Evolutionary conservation across 1,140 invertebrate species (phyloP).

Genomic region (Brachionus koreanus): DNA sequence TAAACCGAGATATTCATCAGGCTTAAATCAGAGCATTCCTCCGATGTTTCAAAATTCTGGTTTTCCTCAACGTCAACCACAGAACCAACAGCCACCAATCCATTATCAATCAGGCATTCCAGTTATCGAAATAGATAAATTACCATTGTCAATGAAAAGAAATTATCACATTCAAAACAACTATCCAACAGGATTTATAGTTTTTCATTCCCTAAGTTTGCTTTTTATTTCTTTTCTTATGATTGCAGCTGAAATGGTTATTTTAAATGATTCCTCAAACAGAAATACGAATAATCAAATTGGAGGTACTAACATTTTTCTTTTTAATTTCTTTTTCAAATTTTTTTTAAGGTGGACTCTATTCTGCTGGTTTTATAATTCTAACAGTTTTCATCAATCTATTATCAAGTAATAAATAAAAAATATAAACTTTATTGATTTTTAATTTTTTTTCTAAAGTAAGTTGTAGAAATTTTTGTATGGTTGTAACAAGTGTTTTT

Average conservation of each 20-base stretch:
- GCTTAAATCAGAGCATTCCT: neutral
- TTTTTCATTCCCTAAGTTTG: constrained; percentile 17
- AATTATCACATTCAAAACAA: constrained; percentile 14
- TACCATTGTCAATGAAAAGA: constrained; percentile 10
- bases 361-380: constrained; percentile 9
- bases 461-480: constrained; percentile 25
- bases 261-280: neutral
- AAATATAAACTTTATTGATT: too few species aligned
- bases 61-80: neutral
- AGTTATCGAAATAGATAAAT: neutral
- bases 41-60: neutral
- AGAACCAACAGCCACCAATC: neutral
- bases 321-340: neutral
- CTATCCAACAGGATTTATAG: constrained; percentile 1
- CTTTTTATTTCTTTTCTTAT: neutral
- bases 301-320: neutral
- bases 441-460: neutral
- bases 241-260: neutral
- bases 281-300: neutral
- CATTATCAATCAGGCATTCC: neutral
- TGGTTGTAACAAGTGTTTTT: neutral
- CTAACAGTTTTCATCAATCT: constrained; percentile 5
- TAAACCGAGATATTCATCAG: neutral
- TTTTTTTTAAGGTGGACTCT: neutral
- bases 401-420: constrained; percentile 6